Percentiles rank a stretch among this genome's conserved stretches.
These are phyloP conservation scores for Lomographa bimaculata DNA, from an alignment of 2,888 invertebrate genomes.

Conservation along the genomic window DNA sequence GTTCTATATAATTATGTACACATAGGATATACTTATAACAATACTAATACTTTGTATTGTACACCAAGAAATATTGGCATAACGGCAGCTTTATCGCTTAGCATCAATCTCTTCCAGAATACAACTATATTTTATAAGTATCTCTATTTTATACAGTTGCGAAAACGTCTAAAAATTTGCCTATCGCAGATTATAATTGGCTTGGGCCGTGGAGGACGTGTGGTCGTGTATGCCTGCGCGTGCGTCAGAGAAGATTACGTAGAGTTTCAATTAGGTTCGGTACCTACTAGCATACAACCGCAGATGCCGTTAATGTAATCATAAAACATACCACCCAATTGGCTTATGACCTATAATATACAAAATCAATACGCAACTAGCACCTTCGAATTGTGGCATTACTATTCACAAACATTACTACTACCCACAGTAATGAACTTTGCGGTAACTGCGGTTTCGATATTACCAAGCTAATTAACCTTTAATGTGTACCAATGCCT, in stretches of 20 bases:
- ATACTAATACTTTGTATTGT: too few relatives aligned
- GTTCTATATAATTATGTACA: too few relatives aligned
- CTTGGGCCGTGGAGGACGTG: too few relatives aligned
- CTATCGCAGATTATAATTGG: too few relatives aligned
- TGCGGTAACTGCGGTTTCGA: constrained; percentile 19
- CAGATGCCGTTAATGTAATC: constrained; percentile 4
- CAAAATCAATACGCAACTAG: constrained; percentile 3
- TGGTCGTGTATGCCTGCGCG: too few relatives aligned
- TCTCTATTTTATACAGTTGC: too few relatives aligned
- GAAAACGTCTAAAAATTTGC: too few relatives aligned
- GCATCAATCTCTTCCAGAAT: too few relatives aligned
- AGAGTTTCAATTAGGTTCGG: constrained; percentile 44
- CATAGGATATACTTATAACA: too few relatives aligned
- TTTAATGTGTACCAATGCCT: constrained; percentile 2
- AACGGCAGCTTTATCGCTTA: too few relatives aligned
- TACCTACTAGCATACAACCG: constrained; percentile 25
- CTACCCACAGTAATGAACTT: constrained; percentile 2
- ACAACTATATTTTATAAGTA: too few relatives aligned
- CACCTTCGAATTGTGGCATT: constrained; percentile 1
- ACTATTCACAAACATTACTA: constrained; percentile 16
- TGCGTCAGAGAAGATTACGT: constrained; percentile 61
- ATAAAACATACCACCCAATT: constrained; percentile 53
- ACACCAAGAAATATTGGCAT: too few relatives aligned
- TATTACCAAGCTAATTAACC: constrained; percentile 13
- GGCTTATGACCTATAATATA: constrained; percentile 11